A percentile compares a stretch with the other conserved stretches of the same genome.
These are phyloP conservation scores for Elaphurus davidianus DNA, from an alignment of 2,113 vertebrate species.

Conservation along the genomic window DNA sequence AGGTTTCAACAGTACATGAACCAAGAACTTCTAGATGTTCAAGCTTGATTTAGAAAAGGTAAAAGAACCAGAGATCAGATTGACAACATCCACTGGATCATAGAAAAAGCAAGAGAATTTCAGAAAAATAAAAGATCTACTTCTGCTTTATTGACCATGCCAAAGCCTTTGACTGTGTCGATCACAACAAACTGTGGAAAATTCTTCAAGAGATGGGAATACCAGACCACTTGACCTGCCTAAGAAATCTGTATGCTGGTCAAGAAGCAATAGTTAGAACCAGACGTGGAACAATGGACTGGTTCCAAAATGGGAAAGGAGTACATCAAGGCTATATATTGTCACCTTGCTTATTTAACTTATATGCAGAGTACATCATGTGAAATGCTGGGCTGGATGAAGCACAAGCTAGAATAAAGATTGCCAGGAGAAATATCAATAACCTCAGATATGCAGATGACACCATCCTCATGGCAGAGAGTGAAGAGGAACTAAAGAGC, in stretches of 20 bases:
- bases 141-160: not conserved
- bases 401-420: not conserved
- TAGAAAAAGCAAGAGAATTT: not conserved
- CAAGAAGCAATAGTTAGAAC: not conserved
- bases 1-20: not conserved
- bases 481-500: not conserved
- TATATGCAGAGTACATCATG: not conserved
- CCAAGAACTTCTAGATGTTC: not conserved
- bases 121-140: not conserved
- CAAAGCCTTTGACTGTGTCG: not conserved
- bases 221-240: not conserved
- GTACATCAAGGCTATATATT: not conserved
- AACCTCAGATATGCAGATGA: not conserved
- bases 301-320: not conserved
- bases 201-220: not conserved
- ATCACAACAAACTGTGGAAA: not conserved
- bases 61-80: not conserved
- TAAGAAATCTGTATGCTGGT: not conserved
- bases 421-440: not conserved
- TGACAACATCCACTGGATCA: not conserved
- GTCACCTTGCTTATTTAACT: not conserved
- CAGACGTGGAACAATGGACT: not conserved
- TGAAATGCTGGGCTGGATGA: not conserved
- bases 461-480: not conserved
- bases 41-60: not conserved